Percentiles rank a stretch among this genome's conserved stretches.
Evolutionary conservation across 2,888 invertebrate species (phyloP).

Genomic region (Cactoblastis cactorum): DNA sequence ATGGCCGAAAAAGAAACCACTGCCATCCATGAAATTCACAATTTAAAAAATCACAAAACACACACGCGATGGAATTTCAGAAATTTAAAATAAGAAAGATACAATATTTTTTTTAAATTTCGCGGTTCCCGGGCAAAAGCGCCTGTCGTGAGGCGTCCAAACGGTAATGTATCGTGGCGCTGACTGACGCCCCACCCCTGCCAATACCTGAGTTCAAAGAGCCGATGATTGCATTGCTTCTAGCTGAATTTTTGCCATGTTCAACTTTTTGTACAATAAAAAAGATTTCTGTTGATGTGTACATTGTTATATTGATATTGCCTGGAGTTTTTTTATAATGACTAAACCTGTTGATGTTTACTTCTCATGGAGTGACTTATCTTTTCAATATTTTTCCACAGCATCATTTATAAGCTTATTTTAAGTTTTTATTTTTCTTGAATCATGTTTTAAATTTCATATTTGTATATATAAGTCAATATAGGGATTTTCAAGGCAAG

Average conservation of each 20-base stretch:
- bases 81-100: slow-evolving; percentile 12
- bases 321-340: no score
- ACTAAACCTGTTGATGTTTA: no score
- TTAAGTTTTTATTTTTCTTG: no score
- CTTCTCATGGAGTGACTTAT: no score
- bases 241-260: slow-evolving; percentile 8
- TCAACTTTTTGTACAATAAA: neutral
- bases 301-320: no score
- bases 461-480: no score
- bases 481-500: no score
- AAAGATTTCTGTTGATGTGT: neutral
- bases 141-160: slow-evolving; percentile 40
- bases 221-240: slow-evolving; percentile 21
- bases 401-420: no score
- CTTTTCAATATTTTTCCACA: no score
- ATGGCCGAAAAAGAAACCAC: neutral
- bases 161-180: slow-evolving; percentile 48
- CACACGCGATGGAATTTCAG: neutral
- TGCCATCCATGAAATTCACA: neutral
- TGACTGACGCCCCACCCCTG: slow-evolving; percentile 40
- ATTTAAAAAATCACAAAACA: neutral
- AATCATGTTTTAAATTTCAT: no score
- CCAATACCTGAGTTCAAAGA: slow-evolving; percentile 28
- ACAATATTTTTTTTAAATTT: slow-evolving; percentile 31
- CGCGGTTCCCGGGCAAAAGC: slow-evolving; percentile 31